Evolutionary conservation across 1,140 invertebrate genomes (phyloP).

Genomic region (Drosophila neocordata): DNA sequence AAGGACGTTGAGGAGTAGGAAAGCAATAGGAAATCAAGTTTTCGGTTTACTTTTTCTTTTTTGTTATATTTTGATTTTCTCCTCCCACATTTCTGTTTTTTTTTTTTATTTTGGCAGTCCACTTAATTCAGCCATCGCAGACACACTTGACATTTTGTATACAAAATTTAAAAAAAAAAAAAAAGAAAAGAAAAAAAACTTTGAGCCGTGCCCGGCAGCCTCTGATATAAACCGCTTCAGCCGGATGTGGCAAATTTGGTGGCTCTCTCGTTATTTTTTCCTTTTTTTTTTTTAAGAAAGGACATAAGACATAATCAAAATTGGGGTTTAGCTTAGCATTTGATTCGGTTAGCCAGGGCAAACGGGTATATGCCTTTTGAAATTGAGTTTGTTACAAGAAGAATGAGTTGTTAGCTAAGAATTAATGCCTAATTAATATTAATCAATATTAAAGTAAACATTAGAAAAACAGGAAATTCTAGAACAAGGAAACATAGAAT

Average conservation of each 20-base stretch:
- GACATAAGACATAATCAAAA: constrained; percentile 45
- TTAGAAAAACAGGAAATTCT: no score
- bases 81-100: not conserved
- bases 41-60: constrained; percentile 1
- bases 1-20: constrained; percentile 22
- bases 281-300: constrained; percentile 13
- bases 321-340: constrained; percentile 42
- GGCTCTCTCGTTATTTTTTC: constrained; percentile 40
- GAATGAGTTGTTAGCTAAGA: no score
- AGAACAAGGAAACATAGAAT: no score
- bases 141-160: constrained; percentile 67
- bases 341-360: not conserved
- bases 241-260: constrained; percentile 79
- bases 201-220: constrained; percentile 8
- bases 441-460: no score
- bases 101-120: constrained; percentile 66
- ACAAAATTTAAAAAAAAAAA: constrained; percentile 41
- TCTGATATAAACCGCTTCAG: constrained; percentile 55
- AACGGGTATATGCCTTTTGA: not conserved
- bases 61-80: constrained; percentile 17
- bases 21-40: constrained; percentile 34
- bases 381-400: not conserved
- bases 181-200: constrained; percentile 9
- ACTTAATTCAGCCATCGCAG: constrained; percentile 70
- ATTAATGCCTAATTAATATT: no score